A percentile compares a stretch with the other conserved stretches of the same genome.
These are phyloP conservation scores for Latrodectus elegans DNA, from an alignment of 2,888 invertebrate genomes.

Conservation along the genomic window DNA sequence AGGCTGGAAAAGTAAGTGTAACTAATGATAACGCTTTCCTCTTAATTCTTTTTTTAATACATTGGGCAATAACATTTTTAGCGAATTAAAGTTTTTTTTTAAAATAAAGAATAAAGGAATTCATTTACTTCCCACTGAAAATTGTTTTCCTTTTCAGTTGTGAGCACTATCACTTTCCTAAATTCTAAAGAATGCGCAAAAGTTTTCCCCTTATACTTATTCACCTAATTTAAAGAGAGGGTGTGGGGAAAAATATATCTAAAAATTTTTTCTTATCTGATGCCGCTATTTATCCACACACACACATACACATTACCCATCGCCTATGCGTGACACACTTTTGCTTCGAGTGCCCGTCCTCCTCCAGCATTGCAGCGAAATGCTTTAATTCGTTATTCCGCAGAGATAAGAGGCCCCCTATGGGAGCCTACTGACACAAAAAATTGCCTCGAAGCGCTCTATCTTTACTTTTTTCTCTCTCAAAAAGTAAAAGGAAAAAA, in stretches of 20 bases:
- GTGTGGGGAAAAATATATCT: not conserved
- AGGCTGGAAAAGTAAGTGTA: too few relatives aligned
- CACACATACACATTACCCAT: not conserved
- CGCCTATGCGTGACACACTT: conserved; percentile 8
- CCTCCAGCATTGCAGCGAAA: not conserved
- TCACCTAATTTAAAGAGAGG: conserved; percentile 3
- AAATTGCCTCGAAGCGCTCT: not conserved
- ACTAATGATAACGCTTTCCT: too few relatives aligned
- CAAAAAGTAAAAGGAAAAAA: not conserved
- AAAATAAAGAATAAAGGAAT: too few relatives aligned
- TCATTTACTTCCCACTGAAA: too few relatives aligned
- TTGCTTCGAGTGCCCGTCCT: not conserved
- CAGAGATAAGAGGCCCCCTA: conserved; percentile 28
- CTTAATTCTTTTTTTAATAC: too few relatives aligned
- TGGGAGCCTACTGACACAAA: not conserved
- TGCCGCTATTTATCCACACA: not conserved
- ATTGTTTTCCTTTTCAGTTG: too few relatives aligned
- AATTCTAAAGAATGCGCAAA: too few relatives aligned
- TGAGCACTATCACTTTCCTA: too few relatives aligned
- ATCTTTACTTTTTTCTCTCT: not conserved
- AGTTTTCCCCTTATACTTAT: not conserved
- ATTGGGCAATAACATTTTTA: too few relatives aligned
- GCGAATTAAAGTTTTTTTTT: too few relatives aligned
- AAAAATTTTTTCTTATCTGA: not conserved
- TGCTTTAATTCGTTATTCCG: not conserved